phyloP scores from a whole-genome alignment of 2,113 vertebrate genomes.

The Psilopsiagon aymara region DNA sequence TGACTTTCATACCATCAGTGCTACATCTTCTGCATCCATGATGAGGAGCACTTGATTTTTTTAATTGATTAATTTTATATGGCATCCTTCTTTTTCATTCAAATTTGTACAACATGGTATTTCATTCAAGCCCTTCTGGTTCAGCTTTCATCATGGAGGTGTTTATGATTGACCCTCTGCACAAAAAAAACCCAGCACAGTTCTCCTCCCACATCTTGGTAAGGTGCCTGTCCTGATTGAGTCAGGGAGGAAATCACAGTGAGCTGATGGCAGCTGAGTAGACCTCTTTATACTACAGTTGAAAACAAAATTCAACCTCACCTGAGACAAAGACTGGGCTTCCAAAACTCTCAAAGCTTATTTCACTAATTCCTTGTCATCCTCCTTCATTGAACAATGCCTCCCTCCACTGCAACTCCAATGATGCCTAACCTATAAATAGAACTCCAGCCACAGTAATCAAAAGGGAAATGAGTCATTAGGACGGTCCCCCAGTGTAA shows the following conservation, averaged over 20 bases:
- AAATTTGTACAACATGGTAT: not conserved
- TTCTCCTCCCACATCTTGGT: not conserved
- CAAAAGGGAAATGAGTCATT: not conserved
- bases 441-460: not conserved
- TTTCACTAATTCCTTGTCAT: not conserved
- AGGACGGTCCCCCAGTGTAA: not conserved
- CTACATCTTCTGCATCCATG: not conserved
- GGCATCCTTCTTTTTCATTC: not conserved
- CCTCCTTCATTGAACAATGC: accelerated
- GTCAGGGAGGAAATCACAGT: not conserved
- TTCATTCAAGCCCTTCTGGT: not conserved
- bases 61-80: not conserved
- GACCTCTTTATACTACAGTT: not conserved
- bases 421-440: not conserved
- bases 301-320: not conserved
- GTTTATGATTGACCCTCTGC: not conserved
- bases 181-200: not conserved
- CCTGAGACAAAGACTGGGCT: not conserved
- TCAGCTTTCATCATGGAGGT: not conserved
- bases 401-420: not conserved
- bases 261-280: not conserved
- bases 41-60: not conserved
- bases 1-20: not conserved
- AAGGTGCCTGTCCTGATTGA: not conserved
- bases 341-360: not conserved